Percentiles rank a stretch among this genome's conserved stretches.
These are phyloP conservation scores for Eudemis profundana DNA, from an alignment of 2,888 invertebrate genomes.

Conservation along the genomic window DNA sequence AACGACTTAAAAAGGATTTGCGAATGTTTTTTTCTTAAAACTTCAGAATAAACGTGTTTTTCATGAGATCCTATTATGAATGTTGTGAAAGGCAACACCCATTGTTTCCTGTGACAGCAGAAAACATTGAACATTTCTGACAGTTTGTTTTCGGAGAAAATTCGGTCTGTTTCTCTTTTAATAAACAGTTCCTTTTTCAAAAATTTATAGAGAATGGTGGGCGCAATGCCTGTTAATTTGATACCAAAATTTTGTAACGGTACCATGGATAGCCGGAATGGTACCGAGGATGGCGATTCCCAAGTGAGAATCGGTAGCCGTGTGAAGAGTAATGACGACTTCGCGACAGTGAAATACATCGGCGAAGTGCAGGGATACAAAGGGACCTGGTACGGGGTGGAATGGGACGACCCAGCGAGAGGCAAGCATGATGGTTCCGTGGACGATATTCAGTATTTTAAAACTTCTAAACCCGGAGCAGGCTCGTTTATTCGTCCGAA, in stretches of 20 bases:
- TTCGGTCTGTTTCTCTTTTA: slow-evolving; percentile 78
- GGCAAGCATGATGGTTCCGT: slow-evolving; percentile 97
- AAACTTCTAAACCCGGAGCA: slow-evolving; percentile 89
- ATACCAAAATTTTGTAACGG: slow-evolving; percentile 83
- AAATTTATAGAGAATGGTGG: slow-evolving; percentile 81
- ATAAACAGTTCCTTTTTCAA: slow-evolving; percentile 79
- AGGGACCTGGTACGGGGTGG: slow-evolving; percentile 96
- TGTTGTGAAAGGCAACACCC: slow-evolving; percentile 41
- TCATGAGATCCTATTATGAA: neutral
- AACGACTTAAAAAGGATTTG: neutral
- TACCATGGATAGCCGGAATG: slow-evolving; percentile 80
- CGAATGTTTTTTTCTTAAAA: too few species aligned
- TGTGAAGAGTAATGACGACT: slow-evolving; percentile 74
- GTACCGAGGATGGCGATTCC: slow-evolving; percentile 76
- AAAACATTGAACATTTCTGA: slow-evolving; percentile 42
- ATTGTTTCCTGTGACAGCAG: slow-evolving; percentile 52
- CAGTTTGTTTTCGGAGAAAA: slow-evolving; percentile 59
- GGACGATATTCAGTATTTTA: slow-evolving; percentile 93
- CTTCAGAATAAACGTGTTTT: neutral
- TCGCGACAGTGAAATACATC: slow-evolving; percentile 88
- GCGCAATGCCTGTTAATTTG: slow-evolving; percentile 84
- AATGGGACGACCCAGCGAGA: slow-evolving; percentile 95
- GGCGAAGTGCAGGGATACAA: slow-evolving; percentile 89
- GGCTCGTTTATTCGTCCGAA: slow-evolving; percentile 95
- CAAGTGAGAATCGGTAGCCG: slow-evolving; percentile 80